Evolutionary conservation across 2,888 invertebrate genomes (phyloP), one percentile per base, ranked within the genome.

Genomic region (Calephelis perditalis): DNA sequence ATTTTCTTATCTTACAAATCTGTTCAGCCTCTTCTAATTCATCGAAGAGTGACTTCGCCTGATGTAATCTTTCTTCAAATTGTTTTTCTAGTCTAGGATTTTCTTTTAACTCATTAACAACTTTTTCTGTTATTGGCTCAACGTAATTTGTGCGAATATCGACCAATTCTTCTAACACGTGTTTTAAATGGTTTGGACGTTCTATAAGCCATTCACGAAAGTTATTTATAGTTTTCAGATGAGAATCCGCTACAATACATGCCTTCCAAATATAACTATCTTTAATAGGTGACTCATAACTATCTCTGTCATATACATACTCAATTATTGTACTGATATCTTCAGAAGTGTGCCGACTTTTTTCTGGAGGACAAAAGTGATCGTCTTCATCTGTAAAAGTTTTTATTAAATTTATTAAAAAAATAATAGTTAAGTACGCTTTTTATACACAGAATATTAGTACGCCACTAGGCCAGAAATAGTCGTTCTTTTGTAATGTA

Each of bases 151-250:
- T 46, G 6, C 71, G 71, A 0, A 61, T 62, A 6, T 44, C n/a
- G 5, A 58, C 61, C n/a, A 81, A 65, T 49, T 73, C 70, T n/a
- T 73, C 58, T 35, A 83, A 47, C 36, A 78, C 67, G 60, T 82
- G 71, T 59, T 70, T 67, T n/a, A 82, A 67, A 70, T 80, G 78
- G 40, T 64, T 49, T 2, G 80, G 77, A 3, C 71, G 71, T 36
- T 72, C 63, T 26, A 66, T 49, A 5, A 77, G 65, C 62, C 62
- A 67, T 12, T 63, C 12, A 11, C 64, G 64, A 40, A 75, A 73
- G 3, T 65, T 55, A 47, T 71, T 56, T 36, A 76, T 58, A 36
- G 70, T 57, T 3, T 65, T 15, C 12, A 65, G 26, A 62, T 73
- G 61, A 45, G 67, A 68, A 26, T 73, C 62, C 5, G 67, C 66